Evolutionary conservation across 37 sponge, comb jelly and placozoan genomes (phyloP), one percentile per base, ranked within the genome.

Genomic region (Aplysina aerophoba): DNA sequence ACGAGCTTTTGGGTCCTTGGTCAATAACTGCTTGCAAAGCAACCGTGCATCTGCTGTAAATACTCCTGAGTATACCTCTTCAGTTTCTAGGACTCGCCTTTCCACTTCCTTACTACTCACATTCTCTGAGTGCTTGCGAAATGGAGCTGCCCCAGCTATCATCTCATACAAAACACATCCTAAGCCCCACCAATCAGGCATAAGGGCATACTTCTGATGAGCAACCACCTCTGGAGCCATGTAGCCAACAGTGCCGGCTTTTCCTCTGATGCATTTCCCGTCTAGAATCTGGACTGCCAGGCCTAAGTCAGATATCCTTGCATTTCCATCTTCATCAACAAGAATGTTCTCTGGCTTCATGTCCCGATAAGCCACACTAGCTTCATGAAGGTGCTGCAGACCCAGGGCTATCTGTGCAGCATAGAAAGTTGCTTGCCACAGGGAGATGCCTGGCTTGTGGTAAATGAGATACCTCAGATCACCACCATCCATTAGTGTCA

Each of bases 261-360:
- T 73, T 4, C 99, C 99, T 38, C 88, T 84, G 31, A 95, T 97
- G 35, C 89, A 85, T 74, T 96, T 88, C 0, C 95, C 91, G 56
- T 90, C 93, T 0, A 93, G 95, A 36, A 98, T 87, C 61, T 95
- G 91, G 0, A 98, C 86, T 15, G 99, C 99, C 39, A 98, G 92
- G n/a, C 99, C 99, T 5, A 98, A 90, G 85, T 98, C 99, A 41
- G 95, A 94, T 17, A 98, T 98, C 21, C 99, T 82, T 0, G 96
- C 89, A 73, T 98, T 97, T 41, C 96, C 96, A 44, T 84, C 41
- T 57, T 96, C 99, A 85, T 98, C 99, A 81, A 98, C 84, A n/a
- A 98, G 91, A 38, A 98, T 96, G 72, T 98, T 98, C 63, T 98
- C 99, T 36, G 99, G 99, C 63, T 98, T 98, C 92, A 98, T 93